These are phyloP conservation scores for Gymnoscelis rufifasciata DNA, from an alignment of 2,888 invertebrate genomes.

Conservation along the genomic window DNA sequence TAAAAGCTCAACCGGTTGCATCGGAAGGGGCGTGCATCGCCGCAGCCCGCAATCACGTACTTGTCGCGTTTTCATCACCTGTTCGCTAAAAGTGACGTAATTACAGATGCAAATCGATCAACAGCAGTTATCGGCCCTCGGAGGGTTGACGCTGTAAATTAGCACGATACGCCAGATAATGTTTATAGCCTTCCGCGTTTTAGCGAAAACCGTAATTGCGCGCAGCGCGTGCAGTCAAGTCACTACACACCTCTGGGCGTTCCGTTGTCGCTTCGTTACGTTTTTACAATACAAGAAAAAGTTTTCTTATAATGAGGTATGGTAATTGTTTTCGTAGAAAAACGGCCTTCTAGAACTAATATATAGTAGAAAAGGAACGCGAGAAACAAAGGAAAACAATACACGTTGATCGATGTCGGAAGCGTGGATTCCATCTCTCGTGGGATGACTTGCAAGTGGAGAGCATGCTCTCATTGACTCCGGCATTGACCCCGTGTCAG, in stretches of 20 bases:
- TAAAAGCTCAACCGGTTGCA: constrained; percentile 65
- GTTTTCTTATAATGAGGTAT: constrained; percentile 13
- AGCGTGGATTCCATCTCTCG: constrained; percentile 68
- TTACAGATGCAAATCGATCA: constrained; percentile 78
- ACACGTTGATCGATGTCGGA: constrained; percentile 64
- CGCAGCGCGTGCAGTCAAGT: constrained; percentile 32
- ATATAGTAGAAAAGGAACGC: constrained; percentile 29
- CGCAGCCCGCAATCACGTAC: constrained; percentile 67
- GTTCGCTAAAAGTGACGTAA: constrained; percentile 74
- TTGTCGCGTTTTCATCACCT: constrained; percentile 78
- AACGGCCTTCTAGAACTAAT: constrained; percentile 7
- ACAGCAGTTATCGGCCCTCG: constrained; percentile 68
- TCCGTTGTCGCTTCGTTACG: constrained; percentile 25
- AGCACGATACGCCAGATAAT: constrained; percentile 69
- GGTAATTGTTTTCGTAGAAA: constrained; percentile 8
- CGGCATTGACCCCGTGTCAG: constrained; percentile 67
- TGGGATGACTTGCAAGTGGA: constrained; percentile 71
- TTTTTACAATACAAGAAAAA: constrained; percentile 24
- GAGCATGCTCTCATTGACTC: constrained; percentile 74
- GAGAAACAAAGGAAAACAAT: constrained; percentile 52
- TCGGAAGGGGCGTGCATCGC: constrained; percentile 64
- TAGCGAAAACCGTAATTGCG: constrained; percentile 65
- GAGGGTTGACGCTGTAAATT: constrained; percentile 73
- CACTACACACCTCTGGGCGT: constrained; percentile 28
- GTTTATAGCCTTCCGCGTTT: constrained; percentile 68